Percentiles rank a stretch among this genome's conserved stretches.
phyloP scores from a whole-genome alignment of 2,113 vertebrate species.

The Drymodes brunneopygia region DNA sequence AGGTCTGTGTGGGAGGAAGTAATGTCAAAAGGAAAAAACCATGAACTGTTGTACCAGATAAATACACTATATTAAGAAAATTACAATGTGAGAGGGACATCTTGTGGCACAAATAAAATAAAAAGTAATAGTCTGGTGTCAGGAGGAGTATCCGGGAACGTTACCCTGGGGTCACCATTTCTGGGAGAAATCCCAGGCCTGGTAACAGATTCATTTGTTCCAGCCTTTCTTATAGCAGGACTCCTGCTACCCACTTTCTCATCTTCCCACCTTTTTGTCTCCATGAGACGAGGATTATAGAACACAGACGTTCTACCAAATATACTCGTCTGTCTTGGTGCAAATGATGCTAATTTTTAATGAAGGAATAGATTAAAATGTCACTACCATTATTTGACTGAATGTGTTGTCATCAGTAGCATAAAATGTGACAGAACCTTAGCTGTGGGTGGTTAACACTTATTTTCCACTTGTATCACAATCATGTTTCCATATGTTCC shows the following conservation, averaged over 20 bases:
- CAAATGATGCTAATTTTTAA: not conserved
- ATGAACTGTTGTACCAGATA: conserved; percentile 3
- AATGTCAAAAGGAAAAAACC: not conserved
- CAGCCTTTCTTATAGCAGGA: not conserved
- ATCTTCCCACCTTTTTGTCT: not conserved
- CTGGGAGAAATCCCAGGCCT: not conserved
- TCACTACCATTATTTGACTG: not conserved
- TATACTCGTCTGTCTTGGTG: not conserved
- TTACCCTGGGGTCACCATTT: not conserved
- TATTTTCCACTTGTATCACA: not conserved
- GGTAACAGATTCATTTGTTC: not conserved
- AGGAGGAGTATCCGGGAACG: not conserved
- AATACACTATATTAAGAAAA: conserved; percentile 21
- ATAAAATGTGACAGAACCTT: not conserved
- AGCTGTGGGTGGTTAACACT: conserved; percentile 19
- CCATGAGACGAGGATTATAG: not conserved
- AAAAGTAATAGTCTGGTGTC: not conserved
- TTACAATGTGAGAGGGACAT: not conserved
- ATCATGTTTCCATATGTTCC: conserved; percentile 3
- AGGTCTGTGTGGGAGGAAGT: not conserved
- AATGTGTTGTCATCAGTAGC: not conserved
- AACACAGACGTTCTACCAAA: not conserved
- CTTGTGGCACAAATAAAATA: conserved; percentile 14
- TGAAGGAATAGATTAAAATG: conserved; percentile 24
- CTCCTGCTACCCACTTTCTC: not conserved